Percentiles rank a stretch among this genome's conserved stretches.
Evolutionary conservation across 1,140 invertebrate genomes (phyloP).

Genomic region (Nautilus pompilius): DNA sequence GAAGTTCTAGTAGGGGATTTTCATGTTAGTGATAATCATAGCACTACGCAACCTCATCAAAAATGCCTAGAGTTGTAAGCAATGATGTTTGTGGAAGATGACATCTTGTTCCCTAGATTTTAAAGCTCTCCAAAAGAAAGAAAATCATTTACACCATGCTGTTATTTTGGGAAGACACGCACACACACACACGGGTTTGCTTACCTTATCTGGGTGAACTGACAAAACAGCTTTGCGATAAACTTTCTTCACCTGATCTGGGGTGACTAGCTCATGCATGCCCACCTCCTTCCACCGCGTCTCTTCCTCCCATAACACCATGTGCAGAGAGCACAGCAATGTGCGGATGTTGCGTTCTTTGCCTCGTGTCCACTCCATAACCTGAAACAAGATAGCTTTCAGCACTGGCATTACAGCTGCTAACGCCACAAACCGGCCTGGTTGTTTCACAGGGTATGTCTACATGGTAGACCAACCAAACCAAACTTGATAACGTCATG

Average conservation of each 20-base stretch:
- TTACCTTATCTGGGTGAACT: constrained; percentile 97
- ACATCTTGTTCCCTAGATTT: no score
- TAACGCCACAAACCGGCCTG: no score
- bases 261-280: constrained; percentile 88
- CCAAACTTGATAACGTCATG: constrained; percentile 32
- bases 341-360: constrained; percentile 96
- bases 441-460: neutral
- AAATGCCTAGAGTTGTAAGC: no score
- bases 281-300: constrained; percentile 83
- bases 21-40: no score
- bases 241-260: constrained; percentile 91
- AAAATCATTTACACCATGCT: no score
- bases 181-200: neutral
- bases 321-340: constrained; percentile 88
- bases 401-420: no score
- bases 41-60: no score
- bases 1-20: no score
- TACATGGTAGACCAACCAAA: neutral
- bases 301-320: constrained; percentile 84
- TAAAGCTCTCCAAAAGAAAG: no score
- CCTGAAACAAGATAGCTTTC: constrained; percentile 55
- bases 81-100: no score
- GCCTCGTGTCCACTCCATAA: constrained; percentile 83
- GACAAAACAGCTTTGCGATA: constrained; percentile 94
- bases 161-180: no score